phyloP scores from a whole-genome alignment of 2,888 invertebrate genomes.

The Automeris io region DNA sequence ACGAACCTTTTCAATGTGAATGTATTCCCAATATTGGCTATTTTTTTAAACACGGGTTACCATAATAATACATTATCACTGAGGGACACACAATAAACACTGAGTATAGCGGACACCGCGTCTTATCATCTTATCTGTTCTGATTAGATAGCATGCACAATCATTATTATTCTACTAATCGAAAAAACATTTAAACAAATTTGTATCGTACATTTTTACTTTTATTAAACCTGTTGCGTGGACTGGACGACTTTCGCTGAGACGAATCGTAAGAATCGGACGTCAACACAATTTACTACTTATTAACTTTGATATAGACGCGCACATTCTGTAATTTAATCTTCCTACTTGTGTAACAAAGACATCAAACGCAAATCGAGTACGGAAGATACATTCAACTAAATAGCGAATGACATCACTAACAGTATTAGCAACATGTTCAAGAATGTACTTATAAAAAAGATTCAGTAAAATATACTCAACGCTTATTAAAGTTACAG shows the following conservation, averaged over 20 bases:
- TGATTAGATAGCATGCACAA: slow-evolving; percentile 60
- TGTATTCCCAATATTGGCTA: slow-evolving; percentile 19
- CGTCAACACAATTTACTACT: slow-evolving; percentile 2
- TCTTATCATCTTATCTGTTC: slow-evolving; percentile 53
- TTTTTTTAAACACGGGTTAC: slow-evolving; percentile 5
- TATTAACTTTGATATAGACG: not conserved
- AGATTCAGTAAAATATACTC: too few relatives aligned
- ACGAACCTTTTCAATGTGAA: slow-evolving; percentile 12
- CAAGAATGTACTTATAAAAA: too few relatives aligned
- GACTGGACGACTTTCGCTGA: slow-evolving; percentile 23
- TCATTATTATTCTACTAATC: slow-evolving; percentile 64
- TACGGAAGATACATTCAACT: not conserved
- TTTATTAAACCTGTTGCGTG: slow-evolving; percentile 16
- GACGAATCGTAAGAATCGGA: slow-evolving; percentile 1
- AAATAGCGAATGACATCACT: slow-evolving; percentile 16
- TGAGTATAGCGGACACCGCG: slow-evolving; percentile 33
- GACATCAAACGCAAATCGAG: not conserved
- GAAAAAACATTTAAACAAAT: slow-evolving; percentile 39
- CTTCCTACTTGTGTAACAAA: not conserved
- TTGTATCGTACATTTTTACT: slow-evolving; percentile 22
- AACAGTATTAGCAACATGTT: not conserved
- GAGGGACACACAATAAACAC: slow-evolving; percentile 43
- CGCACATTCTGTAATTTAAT: slow-evolving; percentile 4
- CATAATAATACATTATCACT: slow-evolving; percentile 15
- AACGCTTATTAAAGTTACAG: too few relatives aligned